phyloP scores from a whole-genome alignment of 2,888 invertebrate species.

The Coelopa pilipes region DNA sequence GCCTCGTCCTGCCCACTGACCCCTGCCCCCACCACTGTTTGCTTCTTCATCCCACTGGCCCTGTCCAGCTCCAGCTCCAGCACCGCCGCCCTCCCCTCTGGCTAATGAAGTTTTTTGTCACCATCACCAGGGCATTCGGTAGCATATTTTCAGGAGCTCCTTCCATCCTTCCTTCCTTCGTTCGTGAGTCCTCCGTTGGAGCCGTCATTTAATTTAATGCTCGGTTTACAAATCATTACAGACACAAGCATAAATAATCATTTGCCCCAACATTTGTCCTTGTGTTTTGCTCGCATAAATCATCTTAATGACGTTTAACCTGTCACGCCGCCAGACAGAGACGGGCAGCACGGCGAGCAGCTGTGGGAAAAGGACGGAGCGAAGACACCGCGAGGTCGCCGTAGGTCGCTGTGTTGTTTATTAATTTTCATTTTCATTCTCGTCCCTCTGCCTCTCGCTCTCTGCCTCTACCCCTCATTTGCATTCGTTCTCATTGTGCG shows the following conservation, averaged over 20 bases:
- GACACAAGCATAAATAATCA: slow-evolving; percentile 45
- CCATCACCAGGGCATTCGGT: background rate
- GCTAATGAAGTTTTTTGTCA: slow-evolving; percentile 12
- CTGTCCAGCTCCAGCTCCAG: no score
- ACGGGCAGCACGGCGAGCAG: background rate
- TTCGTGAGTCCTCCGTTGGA: background rate
- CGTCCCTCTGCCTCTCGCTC: no score
- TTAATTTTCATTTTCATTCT: slow-evolving; percentile 14
- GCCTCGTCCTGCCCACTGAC: no score
- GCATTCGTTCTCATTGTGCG: no score
- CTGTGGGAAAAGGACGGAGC: background rate
- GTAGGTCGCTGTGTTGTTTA: background rate
- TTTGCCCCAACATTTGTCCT: slow-evolving; percentile 25
- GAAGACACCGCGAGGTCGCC: slow-evolving; percentile 3
- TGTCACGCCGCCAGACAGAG: background rate
- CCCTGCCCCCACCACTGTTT: no score
- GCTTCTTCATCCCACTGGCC: no score
- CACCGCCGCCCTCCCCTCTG: background rate
- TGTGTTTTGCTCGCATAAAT: slow-evolving; percentile 22
- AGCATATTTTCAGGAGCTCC: slow-evolving; percentile 14
- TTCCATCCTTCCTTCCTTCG: no score
- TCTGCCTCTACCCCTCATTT: no score
- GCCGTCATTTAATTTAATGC: slow-evolving; percentile 45
- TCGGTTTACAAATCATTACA: slow-evolving; percentile 45
- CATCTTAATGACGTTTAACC: slow-evolving; percentile 27